A percentile compares a stretch with the other conserved stretches of the same genome.
Conservation (phyloP, 2,113 vertebrate genomes). For the Pseudolaguvia tuberculata region DNA sequence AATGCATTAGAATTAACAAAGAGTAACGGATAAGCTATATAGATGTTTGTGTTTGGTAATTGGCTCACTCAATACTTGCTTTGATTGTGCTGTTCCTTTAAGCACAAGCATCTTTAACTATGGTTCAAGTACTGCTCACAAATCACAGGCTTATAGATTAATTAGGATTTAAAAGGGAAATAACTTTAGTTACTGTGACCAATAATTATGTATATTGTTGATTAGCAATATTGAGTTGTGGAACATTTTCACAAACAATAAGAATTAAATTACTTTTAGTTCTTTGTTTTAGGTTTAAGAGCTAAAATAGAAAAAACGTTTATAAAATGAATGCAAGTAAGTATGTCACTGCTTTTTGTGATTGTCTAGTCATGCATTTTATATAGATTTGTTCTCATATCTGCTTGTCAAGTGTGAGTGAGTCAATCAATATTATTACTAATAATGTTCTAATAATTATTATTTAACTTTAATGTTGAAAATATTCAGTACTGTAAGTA, state of each 20-base stretch:
- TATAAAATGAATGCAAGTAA: slow-evolving; percentile 18
- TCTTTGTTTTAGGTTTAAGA: slow-evolving; percentile 23
- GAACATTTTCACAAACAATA: slow-evolving; percentile 6
- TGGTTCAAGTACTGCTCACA: slow-evolving; percentile 65
- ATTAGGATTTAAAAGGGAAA: slow-evolving; percentile 50
- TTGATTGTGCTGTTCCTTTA: slow-evolving; percentile 85
- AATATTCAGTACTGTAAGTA: slow-evolving; percentile 53
- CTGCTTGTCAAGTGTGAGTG: slow-evolving; percentile 51
- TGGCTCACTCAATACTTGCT: slow-evolving; percentile 37
- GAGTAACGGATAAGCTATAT: not conserved
- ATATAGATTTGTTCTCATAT: slow-evolving; percentile 52
- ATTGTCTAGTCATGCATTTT: slow-evolving; percentile 60
- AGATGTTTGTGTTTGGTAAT: slow-evolving; percentile 20
- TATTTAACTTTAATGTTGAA: slow-evolving; percentile 37
- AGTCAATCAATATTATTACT: slow-evolving; percentile 59
- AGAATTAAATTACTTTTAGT: not conserved
- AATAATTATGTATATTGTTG: slow-evolving; percentile 21
- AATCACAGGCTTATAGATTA: slow-evolving; percentile 58
- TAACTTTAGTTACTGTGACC: slow-evolving; percentile 21
- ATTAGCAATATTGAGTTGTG: slow-evolving; percentile 1
- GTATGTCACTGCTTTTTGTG: slow-evolving; percentile 4
- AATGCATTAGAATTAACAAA: not conserved
- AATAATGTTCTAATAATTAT: slow-evolving; percentile 46
- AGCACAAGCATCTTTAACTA: slow-evolving; percentile 92
- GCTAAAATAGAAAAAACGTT: slow-evolving; percentile 13